A percentile compares a stretch with the other conserved stretches of the same genome.
phyloP scores from a whole-genome alignment of 2,797 vertebrate species.

The Epinephelus awoara region DNA sequence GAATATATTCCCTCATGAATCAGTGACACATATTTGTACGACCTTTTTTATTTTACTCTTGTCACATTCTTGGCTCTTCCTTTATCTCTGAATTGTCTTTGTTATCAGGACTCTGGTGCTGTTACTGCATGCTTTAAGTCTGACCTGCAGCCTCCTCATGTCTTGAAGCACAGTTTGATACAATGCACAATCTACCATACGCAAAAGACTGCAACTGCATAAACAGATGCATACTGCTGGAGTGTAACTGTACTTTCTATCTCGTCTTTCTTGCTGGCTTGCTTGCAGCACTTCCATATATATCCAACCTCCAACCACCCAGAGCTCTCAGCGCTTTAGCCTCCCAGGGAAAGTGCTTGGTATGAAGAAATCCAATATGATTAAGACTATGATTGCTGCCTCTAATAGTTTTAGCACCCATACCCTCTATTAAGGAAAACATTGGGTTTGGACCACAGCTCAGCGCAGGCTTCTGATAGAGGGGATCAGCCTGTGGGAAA shows the following conservation, averaged over 20 bases:
- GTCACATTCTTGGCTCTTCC: constrained; percentile 62
- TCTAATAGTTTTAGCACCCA: constrained; percentile 83
- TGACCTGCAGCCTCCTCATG: neutral
- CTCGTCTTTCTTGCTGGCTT: neutral
- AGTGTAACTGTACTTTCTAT: neutral
- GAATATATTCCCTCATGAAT: constrained; percentile 49
- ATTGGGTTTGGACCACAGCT: constrained; percentile 77
- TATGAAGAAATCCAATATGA: constrained; percentile 79
- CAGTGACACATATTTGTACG: constrained; percentile 42
- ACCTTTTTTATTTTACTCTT: constrained; percentile 29
- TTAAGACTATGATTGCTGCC: constrained; percentile 75
- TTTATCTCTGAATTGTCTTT: constrained; percentile 34
- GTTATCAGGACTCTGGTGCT: constrained; percentile 26
- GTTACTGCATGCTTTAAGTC: constrained; percentile 4
- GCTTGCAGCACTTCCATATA: constrained; percentile 27
- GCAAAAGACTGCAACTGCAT: constrained; percentile 16
- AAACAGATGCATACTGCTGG: neutral
- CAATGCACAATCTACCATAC: neutral
- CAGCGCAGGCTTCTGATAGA: constrained; percentile 61
- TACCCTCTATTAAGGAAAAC: constrained; percentile 78
- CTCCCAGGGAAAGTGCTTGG: constrained; percentile 73
- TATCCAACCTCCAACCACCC: constrained; percentile 46
- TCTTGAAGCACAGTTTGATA: constrained; percentile 23
- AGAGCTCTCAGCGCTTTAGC: constrained; percentile 39
- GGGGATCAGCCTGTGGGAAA: constrained; percentile 54